Conservation (phyloP, 1,140 invertebrate species). For the Drosophila nannoptera region DNA sequence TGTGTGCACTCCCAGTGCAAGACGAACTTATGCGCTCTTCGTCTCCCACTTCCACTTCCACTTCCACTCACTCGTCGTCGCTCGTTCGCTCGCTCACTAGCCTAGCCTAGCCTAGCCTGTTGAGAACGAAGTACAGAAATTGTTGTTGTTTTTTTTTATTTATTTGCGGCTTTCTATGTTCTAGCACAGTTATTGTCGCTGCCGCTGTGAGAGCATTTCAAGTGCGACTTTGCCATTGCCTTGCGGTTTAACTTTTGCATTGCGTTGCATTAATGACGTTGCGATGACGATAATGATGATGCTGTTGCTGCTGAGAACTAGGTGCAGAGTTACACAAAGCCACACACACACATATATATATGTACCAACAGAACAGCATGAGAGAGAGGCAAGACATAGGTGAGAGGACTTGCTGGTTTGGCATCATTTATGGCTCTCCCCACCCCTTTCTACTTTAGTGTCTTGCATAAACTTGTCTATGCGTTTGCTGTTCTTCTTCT, state of each 20-base stretch:
- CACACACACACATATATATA: constrained; percentile 10
- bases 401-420: constrained; percentile 33
- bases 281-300: constrained; percentile 20
- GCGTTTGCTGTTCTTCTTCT: constrained; percentile 16
- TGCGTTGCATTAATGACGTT: constrained; percentile 42
- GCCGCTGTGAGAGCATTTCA: constrained; percentile 24
- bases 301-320: constrained; percentile 34
- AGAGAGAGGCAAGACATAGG: constrained; percentile 9
- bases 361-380: neutral
- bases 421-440: constrained; percentile 35
- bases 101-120: neutral
- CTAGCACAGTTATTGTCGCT: constrained; percentile 1
- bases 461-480: constrained; percentile 65
- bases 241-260: constrained; percentile 35
- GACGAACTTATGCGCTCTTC: neutral
- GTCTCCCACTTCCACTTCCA: no score
- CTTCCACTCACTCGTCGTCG: no score
- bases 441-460: neutral
- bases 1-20: neutral
- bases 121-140: constrained; percentile 26
- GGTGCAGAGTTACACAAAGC: constrained; percentile 33
- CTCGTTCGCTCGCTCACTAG: constrained; percentile 1
- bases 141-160: constrained; percentile 2
- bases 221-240: constrained; percentile 19
- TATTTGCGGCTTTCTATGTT: constrained; percentile 12